Percentiles rank a stretch among this genome's conserved stretches.
Conservation (phyloP, 2,113 vertebrate species). For the Saguinus imperator region DNA sequence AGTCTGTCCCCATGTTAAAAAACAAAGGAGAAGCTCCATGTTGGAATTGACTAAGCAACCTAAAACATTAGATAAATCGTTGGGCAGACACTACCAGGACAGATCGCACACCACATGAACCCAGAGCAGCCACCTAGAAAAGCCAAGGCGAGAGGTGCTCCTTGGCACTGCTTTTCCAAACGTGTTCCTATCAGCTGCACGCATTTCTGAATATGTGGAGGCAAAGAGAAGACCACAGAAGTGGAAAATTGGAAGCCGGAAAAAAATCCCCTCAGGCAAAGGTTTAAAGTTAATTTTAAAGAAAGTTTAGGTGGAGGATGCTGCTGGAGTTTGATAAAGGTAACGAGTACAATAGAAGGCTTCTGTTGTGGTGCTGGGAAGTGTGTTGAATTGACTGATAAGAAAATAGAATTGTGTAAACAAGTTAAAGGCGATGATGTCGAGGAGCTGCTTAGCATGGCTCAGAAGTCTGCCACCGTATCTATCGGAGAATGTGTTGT, state of each 20-base stretch:
- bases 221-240: constrained; percentile 73
- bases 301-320: constrained; percentile 57
- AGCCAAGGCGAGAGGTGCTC: neutral
- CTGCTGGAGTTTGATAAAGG: constrained; percentile 69
- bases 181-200: constrained; percentile 80
- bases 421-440: constrained; percentile 47
- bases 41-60: constrained; percentile 34
- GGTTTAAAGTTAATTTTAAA: constrained; percentile 74
- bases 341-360: constrained; percentile 19
- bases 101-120: constrained; percentile 52
- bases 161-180: constrained; percentile 66
- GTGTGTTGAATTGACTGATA: constrained; percentile 67
- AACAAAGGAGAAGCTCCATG: constrained; percentile 66
- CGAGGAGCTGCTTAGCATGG: neutral
- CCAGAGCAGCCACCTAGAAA: constrained; percentile 67
- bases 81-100: constrained; percentile 64
- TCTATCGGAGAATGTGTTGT: neutral
- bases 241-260: constrained; percentile 72
- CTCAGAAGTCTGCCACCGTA: constrained; percentile 30
- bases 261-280: constrained; percentile 63
- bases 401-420: constrained; percentile 69
- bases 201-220: constrained; percentile 62
- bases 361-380: constrained; percentile 54
- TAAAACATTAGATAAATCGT: constrained; percentile 65
- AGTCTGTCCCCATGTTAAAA: constrained; percentile 66